Evolutionary conservation across 1,140 invertebrate species (phyloP).

Genomic region (Paraescarpia echinospica): DNA sequence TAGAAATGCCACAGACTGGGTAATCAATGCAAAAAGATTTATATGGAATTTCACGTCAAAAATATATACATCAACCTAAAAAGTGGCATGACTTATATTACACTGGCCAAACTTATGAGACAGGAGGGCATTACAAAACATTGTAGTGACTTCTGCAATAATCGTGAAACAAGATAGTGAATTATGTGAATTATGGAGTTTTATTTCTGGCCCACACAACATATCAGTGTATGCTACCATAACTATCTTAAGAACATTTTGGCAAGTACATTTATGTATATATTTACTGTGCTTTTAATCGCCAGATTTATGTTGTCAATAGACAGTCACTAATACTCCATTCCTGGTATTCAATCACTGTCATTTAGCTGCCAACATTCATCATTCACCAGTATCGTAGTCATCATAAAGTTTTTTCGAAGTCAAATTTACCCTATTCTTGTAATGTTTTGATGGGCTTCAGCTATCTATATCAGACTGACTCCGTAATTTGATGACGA

Average conservation of each 20-base stretch:
- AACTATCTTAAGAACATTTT: background rate
- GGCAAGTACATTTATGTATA: background rate
- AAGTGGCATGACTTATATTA: too few species aligned
- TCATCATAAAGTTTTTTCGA: too few species aligned
- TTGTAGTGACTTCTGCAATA: background rate
- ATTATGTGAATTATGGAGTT: background rate
- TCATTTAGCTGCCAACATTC: background rate
- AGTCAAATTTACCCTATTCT: too few species aligned
- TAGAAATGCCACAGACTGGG: too few species aligned
- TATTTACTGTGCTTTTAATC: background rate
- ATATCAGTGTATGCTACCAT: background rate
- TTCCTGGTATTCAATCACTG: background rate
- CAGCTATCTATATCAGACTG: too few species aligned
- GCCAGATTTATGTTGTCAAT: background rate
- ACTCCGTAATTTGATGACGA: too few species aligned
- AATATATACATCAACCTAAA: too few species aligned
- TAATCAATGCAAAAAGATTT: too few species aligned
- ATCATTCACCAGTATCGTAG: background rate
- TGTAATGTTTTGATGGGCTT: too few species aligned
- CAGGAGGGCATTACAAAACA: background rate
- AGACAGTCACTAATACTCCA: background rate
- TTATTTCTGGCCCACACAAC: background rate
- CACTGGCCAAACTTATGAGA: too few species aligned
- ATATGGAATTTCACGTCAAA: too few species aligned
- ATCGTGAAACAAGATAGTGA: background rate